These are phyloP conservation scores for Drosophila anomalata DNA, from an alignment of 2,888 invertebrate genomes.

Conservation along the genomic window DNA sequence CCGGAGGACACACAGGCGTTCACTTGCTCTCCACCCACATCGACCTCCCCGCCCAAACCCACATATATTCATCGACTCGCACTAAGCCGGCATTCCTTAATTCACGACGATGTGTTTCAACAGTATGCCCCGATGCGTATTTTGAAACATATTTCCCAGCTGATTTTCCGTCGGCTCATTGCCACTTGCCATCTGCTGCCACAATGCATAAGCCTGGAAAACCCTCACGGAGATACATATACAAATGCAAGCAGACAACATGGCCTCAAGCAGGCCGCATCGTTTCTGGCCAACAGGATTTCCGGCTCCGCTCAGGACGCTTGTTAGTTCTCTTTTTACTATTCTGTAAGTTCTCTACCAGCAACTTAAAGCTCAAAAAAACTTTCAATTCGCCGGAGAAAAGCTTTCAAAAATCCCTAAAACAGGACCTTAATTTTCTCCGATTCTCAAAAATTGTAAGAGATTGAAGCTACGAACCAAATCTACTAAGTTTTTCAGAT, in stretches of 20 bases:
- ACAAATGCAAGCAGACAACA: constrained; percentile 18
- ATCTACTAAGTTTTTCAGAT: no score
- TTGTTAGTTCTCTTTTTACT: constrained; percentile 30
- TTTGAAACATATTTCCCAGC: constrained; percentile 73
- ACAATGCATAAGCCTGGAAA: constrained; percentile 20
- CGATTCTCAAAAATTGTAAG: no score
- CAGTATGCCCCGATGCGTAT: constrained; percentile 43
- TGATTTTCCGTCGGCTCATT: constrained; percentile 48
- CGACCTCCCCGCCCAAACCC: neutral
- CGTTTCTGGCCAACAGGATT: constrained; percentile 36
- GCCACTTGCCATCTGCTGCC: constrained; percentile 56
- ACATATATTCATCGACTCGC: constrained; percentile 22
- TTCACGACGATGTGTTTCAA: constrained; percentile 58
- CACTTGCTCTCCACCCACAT: neutral
- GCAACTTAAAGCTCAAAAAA: constrained; percentile 3
- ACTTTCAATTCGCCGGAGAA: constrained; percentile 2
- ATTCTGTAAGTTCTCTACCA: constrained; percentile 13
- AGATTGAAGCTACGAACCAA: no score
- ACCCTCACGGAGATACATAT: neutral
- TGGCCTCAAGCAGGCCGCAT: constrained; percentile 31
- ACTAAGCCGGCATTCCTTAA: constrained; percentile 59
- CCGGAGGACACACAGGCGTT: constrained; percentile 15
- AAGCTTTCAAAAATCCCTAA: constrained; percentile 1
- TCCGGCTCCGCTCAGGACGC: constrained; percentile 41
- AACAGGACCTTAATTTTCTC: neutral